A percentile compares a stretch with the other conserved stretches of the same genome.
Evolutionary conservation across 2,888 invertebrate species (phyloP).

Genomic region (Nomada fucata): DNA sequence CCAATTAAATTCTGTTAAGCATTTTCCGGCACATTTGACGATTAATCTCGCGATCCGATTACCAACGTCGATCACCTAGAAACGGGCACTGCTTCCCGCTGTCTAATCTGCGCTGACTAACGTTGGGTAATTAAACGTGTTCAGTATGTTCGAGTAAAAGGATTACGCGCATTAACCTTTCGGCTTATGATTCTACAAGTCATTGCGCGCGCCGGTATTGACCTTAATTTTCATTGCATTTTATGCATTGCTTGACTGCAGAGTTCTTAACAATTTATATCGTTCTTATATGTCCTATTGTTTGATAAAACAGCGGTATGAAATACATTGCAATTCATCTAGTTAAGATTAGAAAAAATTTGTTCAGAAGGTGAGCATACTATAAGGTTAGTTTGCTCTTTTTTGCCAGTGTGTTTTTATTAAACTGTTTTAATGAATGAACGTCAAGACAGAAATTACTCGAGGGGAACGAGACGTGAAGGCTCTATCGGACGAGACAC

Average conservation of each 20-base stretch:
- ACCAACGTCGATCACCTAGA: neutral
- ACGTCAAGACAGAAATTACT: neutral
- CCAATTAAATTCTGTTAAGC: slow-evolving; percentile 49
- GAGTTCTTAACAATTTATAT: too few relatives aligned
- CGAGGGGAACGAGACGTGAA: neutral
- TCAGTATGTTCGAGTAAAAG: too few relatives aligned
- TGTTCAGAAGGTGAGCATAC: too few relatives aligned
- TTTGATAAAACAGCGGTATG: too few relatives aligned
- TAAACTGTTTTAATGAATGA: slow-evolving; percentile 16
- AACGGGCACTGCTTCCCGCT: neutral
- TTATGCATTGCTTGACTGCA: too few relatives aligned
- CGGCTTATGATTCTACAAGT: too few relatives aligned
- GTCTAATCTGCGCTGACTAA: neutral
- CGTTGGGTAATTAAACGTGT: neutral
- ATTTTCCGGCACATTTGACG: slow-evolving; percentile 39
- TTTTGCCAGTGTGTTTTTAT: neutral
- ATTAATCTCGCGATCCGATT: slow-evolving; percentile 42
- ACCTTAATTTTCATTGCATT: too few relatives aligned
- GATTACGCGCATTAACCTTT: too few relatives aligned
- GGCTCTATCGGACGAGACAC: slow-evolving; percentile 3
- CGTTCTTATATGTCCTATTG: too few relatives aligned
- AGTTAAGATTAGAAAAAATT: too few relatives aligned
- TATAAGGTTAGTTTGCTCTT: neutral
- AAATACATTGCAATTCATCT: too few relatives aligned
- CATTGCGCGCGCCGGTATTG: too few relatives aligned